Evolutionary conservation across 2,113 vertebrate genomes (phyloP), one percentile per base, ranked within the genome.

Genomic region (Bostrychus sinensis): DNA sequence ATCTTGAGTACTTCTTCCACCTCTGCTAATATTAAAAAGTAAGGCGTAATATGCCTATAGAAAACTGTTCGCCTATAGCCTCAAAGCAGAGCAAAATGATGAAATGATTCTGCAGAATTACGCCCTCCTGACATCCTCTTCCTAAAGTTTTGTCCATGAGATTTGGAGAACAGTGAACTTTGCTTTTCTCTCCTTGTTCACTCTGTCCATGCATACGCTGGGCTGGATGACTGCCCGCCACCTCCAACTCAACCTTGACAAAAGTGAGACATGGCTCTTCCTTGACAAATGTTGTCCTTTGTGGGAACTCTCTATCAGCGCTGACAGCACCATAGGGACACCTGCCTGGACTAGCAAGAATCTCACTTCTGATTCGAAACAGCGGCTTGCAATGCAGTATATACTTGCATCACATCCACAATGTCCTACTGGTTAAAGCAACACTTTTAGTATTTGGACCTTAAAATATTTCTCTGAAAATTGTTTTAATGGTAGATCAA

Each of bases 211-310:
- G 45, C 45, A 16, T 25, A 25, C 11, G 14, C 25, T 30, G 7
- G 7, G 1, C 20, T 38, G 51, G 66, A 26, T 19, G 22, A 54
- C 41, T 59, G 38, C 66, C 22, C 57, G 51, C 68, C 55, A 70
- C 38, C 64, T 77, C 51, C 3, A 56, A 41, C 55, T 66, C 60
- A 50, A 57, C 55, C 56, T 71, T 71, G 58, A 71, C 48, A 68
- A 65, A 83, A 66, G 38, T 63, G 66, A 71, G 34, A 73, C 57
- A 34, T 61, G 53, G 43, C 39, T 62, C 51, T 55, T 67, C 38
- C 10, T 64, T 75, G 75, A 76, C 63, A 83, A 66, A 77, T 64
- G 61, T 46, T 66, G 70, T 59, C 51, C 56, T 55, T 25, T 48
- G 43, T 17, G 14, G 28, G 66, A 80, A 62, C 55, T 70, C 65